Conservation (phyloP, 2,888 invertebrate species). For the Chorisops tibialis region DNA sequence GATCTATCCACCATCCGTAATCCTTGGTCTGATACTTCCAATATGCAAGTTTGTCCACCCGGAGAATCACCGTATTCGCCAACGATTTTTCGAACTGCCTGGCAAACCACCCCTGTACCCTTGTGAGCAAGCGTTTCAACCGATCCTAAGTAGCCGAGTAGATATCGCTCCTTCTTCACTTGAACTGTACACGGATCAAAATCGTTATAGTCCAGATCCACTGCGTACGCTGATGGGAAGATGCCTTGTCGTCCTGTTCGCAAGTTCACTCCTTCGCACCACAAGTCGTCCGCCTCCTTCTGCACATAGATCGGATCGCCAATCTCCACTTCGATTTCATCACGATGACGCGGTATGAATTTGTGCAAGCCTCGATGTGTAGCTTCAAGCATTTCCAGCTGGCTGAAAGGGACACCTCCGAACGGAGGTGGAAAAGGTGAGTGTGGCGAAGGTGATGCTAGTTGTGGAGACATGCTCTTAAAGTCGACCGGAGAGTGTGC, state of each 20-base stretch:
- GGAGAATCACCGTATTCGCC: slow-evolving; percentile 67
- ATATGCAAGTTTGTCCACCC: slow-evolving; percentile 75
- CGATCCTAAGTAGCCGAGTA: slow-evolving; percentile 91
- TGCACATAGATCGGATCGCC: slow-evolving; percentile 97
- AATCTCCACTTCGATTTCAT: slow-evolving; percentile 94
- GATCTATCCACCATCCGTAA: slow-evolving; percentile 91
- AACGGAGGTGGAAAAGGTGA: slow-evolving; percentile 64
- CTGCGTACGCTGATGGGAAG: slow-evolving; percentile 95
- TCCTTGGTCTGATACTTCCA: slow-evolving; percentile 95
- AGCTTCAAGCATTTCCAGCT: slow-evolving; percentile 83
- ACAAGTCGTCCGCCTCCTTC: slow-evolving; percentile 93
- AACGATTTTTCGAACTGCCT: slow-evolving; percentile 84
- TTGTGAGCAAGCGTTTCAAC: slow-evolving; percentile 95
- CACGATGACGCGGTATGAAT: slow-evolving; percentile 91
- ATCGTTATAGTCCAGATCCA: slow-evolving; percentile 94
- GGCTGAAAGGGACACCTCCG: slow-evolving; percentile 74
- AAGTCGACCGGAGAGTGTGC: slow-evolving; percentile 88
- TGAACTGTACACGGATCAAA: slow-evolving; percentile 85
- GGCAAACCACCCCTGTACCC: slow-evolving; percentile 92
- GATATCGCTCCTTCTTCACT: slow-evolving; percentile 80
- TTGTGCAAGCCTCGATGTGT: slow-evolving; percentile 95
- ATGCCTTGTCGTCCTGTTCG: slow-evolving; percentile 91
- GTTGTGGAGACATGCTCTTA: slow-evolving; percentile 75
- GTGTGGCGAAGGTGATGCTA: slow-evolving; percentile 61
- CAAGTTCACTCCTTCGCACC: slow-evolving; percentile 97